A percentile compares a stretch with the other conserved stretches of the same genome.
Conservation (phyloP, 2,797 vertebrate genomes). For the Acridotheres tristis region DNA sequence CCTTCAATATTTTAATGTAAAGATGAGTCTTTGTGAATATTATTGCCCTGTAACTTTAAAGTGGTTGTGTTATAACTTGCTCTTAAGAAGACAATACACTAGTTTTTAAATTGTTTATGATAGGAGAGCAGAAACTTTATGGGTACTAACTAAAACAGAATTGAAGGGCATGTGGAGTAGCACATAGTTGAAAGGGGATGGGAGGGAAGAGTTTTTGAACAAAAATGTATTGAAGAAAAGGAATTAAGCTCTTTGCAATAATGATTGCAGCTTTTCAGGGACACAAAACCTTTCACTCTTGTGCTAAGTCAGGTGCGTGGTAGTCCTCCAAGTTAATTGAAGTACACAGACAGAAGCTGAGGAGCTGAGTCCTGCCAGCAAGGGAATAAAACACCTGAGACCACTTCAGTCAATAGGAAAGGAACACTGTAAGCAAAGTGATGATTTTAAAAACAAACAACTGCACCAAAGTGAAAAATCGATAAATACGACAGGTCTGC, state of each 20-base stretch:
- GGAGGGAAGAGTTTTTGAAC: background rate
- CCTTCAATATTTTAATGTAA: background rate
- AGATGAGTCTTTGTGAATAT: background rate
- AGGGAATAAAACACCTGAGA: background rate
- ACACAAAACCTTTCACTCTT: background rate
- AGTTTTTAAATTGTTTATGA: background rate
- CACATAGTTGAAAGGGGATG: background rate
- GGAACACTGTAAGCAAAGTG: background rate
- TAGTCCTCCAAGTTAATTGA: background rate
- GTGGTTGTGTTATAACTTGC: background rate
- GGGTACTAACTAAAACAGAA: background rate
- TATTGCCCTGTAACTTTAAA: background rate
- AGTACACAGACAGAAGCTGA: background rate
- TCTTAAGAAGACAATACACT: background rate
- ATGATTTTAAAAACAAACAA: background rate
- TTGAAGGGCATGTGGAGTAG: background rate
- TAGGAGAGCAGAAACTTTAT: background rate
- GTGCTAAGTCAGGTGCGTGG: background rate
- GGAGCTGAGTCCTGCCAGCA: background rate
- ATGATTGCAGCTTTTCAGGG: background rate
- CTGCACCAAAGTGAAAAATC: background rate
- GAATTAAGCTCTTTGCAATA: background rate
- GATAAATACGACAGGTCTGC: background rate
- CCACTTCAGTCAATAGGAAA: background rate
- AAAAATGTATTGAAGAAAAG: background rate